A percentile compares a stretch with the other conserved stretches of the same genome.
Evolutionary conservation across 2,888 invertebrate species (phyloP).

Genomic region (Tetheella fluctuosa): DNA sequence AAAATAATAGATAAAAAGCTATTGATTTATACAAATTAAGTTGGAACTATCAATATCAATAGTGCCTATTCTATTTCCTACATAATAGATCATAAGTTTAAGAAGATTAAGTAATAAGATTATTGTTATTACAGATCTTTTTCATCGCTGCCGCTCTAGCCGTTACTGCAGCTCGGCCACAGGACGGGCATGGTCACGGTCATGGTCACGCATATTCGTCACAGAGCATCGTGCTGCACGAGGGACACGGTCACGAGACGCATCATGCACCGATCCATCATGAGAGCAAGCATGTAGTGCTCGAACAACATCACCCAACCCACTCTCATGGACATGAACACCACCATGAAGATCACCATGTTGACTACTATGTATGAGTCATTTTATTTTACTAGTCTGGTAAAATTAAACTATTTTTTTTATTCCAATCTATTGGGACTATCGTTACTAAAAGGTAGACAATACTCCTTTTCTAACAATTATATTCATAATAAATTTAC

Average conservation of each 20-base stretch:
- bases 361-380: constrained; percentile 15
- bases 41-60: neutral
- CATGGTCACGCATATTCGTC: constrained; percentile 47
- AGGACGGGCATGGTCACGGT: constrained; percentile 31
- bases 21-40: neutral
- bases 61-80: neutral
- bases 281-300: neutral
- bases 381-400: neutral
- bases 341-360: constrained; percentile 18
- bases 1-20: neutral
- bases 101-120: constrained; percentile 18
- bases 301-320: neutral
- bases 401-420: neutral
- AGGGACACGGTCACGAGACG: constrained; percentile 30
- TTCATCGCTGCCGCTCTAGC: constrained; percentile 32
- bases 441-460: too few species aligned
- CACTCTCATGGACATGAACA: constrained; percentile 19
- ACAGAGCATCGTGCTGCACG: constrained; percentile 50
- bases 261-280: neutral
- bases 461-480: too few species aligned
- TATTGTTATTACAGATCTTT: constrained; percentile 31
- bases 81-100: too few species aligned
- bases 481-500: too few species aligned
- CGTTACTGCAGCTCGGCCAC: constrained; percentile 38
- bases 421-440: too few species aligned